Conservation (phyloP, 2,888 invertebrate species). For the Argynnis bischoffii region DNA sequence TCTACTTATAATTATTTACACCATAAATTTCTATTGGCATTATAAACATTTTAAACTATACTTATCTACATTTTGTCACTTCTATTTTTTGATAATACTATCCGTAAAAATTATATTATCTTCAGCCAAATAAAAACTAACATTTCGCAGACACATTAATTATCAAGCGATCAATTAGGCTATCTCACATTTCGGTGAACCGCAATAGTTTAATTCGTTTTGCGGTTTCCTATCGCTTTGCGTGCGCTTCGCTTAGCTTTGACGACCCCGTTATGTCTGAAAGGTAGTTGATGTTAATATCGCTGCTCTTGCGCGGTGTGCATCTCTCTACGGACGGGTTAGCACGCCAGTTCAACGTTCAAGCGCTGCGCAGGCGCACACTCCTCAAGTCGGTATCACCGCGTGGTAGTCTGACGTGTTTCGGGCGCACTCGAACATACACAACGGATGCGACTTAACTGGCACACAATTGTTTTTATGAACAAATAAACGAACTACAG, state of each 20-base stretch:
- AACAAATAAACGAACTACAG: slow-evolving; percentile 42
- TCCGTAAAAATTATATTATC: too few relatives aligned
- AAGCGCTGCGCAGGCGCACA: slow-evolving; percentile 75
- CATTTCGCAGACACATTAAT: slow-evolving; percentile 44
- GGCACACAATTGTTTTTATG: slow-evolving; percentile 46
- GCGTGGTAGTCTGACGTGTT: slow-evolving; percentile 35
- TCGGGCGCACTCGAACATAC: slow-evolving; percentile 28
- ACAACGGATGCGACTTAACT: slow-evolving; percentile 44
- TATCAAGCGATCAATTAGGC: slow-evolving; percentile 61
- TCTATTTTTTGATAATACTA: too few relatives aligned
- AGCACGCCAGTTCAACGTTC: slow-evolving; percentile 72
- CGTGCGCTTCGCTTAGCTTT: slow-evolving; percentile 44
- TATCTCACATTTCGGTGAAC: slow-evolving; percentile 57
- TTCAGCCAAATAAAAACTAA: not conserved
- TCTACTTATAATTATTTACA: not conserved
- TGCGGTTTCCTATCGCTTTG: slow-evolving; percentile 66
- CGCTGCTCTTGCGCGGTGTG: slow-evolving; percentile 36
- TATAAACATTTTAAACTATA: too few relatives aligned
- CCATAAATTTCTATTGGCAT: not conserved
- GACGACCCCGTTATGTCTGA: slow-evolving; percentile 53
- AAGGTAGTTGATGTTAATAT: slow-evolving; percentile 41
- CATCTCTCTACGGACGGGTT: slow-evolving; percentile 55
- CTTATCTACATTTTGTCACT: too few relatives aligned
- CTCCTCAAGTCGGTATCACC: slow-evolving; percentile 62
- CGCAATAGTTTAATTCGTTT: slow-evolving; percentile 66